phyloP scores from a whole-genome alignment of 2,888 invertebrate species.

The Ischnus inquisitorius region DNA sequence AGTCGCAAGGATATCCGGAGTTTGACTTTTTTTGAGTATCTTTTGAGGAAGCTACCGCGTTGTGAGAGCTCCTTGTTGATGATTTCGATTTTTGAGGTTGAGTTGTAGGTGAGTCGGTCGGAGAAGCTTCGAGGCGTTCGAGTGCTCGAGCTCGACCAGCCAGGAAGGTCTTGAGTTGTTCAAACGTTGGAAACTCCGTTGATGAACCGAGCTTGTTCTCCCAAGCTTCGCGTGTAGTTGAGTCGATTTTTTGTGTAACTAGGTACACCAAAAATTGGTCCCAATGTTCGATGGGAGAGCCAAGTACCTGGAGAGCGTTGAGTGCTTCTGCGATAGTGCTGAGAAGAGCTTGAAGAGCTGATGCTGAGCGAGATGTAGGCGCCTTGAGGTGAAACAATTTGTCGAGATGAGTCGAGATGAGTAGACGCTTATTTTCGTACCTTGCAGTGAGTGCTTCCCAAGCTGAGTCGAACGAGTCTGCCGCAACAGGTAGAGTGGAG shows the following conservation, averaged over 20 bases:
- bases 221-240: not conserved
- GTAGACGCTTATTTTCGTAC: slow-evolving; percentile 8
- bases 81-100: too few relatives aligned
- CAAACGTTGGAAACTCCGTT: too few relatives aligned
- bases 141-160: too few relatives aligned
- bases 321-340: not conserved
- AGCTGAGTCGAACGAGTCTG: not conserved
- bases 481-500: not conserved
- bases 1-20: too few relatives aligned
- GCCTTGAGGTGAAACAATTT: not conserved
- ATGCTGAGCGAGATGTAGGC: not conserved
- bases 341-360: not conserved
- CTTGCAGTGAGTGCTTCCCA: not conserved
- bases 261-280: slow-evolving; percentile 7
- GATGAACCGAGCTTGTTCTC: not conserved
- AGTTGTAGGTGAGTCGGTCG: too few relatives aligned
- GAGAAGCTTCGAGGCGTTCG: too few relatives aligned
- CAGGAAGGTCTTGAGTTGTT: too few relatives aligned
- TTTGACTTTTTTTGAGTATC: too few relatives aligned
- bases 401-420: not conserved
- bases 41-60: too few relatives aligned
- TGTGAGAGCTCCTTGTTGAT: too few relatives aligned
- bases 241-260: not conserved
- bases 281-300: not conserved
- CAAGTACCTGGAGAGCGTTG: not conserved